phyloP scores from a whole-genome alignment of 2,888 invertebrate species.

The Lepidochrysops patricia region DNA sequence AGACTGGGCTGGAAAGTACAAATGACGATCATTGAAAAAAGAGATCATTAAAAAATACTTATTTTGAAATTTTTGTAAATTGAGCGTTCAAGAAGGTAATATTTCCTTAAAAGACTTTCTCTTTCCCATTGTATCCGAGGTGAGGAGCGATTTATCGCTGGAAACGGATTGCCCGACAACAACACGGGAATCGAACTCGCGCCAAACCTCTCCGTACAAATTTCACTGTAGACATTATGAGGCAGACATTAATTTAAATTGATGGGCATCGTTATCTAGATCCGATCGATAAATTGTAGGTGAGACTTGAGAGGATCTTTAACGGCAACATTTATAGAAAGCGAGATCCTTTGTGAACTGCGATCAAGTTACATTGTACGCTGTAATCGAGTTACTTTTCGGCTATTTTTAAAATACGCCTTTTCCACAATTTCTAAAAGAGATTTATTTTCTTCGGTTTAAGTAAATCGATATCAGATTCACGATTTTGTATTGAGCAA shows the following conservation, averaged over 20 bases:
- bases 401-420: not conserved
- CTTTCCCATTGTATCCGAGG: conserved; percentile 61
- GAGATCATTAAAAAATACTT: conserved; percentile 15
- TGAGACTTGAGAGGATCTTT: not conserved
- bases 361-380: conserved; percentile 1
- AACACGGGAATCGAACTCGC: conserved; percentile 56
- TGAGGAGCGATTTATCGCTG: conserved; percentile 63
- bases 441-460: not conserved
- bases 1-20: not conserved
- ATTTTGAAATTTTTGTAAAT: conserved; percentile 24
- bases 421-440: not conserved
- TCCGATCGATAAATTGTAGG: conserved; percentile 6
- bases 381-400: not conserved
- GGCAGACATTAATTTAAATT: conserved; percentile 5
- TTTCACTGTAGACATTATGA: conserved; percentile 30
- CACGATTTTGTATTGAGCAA: not conserved
- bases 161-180: conserved; percentile 49
- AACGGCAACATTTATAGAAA: not conserved
- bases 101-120: conserved; percentile 58
- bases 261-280: conserved; percentile 3
- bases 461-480: not conserved
- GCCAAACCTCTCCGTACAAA: conserved; percentile 38
- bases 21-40: not conserved
- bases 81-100: conserved; percentile 38
- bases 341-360: not conserved